Evolutionary conservation across 2,113 vertebrate species (phyloP).

Genomic region (Holacanthus passer): DNA sequence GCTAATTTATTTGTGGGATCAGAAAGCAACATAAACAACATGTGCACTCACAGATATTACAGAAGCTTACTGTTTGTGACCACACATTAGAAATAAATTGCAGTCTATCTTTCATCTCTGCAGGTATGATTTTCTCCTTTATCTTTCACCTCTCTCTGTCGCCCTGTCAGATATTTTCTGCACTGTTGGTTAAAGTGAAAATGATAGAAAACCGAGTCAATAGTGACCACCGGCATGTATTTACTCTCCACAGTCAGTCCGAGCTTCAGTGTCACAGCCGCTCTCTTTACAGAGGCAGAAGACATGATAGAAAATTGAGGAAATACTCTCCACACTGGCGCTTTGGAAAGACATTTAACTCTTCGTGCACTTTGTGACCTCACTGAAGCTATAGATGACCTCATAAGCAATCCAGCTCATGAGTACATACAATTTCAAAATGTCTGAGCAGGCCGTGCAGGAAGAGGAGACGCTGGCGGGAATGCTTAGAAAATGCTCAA

Average conservation of each 20-base stretch:
- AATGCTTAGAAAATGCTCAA: conserved; percentile 9
- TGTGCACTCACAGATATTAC: background rate
- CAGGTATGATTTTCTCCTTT: background rate
- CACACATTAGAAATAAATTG: background rate
- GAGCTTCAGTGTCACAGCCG: background rate
- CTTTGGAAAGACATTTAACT: background rate
- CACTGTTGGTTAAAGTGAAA: conserved; percentile 27
- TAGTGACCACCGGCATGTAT: background rate
- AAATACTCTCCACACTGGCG: background rate
- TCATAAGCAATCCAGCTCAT: background rate
- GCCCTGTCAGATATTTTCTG: conserved; percentile 18
- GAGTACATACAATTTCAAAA: background rate
- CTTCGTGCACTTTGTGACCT: background rate
- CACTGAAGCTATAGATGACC: background rate
- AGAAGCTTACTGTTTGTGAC: background rate
- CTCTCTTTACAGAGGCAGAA: background rate
- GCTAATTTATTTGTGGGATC: background rate
- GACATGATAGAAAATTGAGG: background rate
- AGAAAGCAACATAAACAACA: background rate
- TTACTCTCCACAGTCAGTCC: background rate
- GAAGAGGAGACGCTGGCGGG: background rate
- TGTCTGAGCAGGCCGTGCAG: background rate
- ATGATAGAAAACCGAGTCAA: background rate
- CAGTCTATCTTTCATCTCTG: conserved; percentile 14
- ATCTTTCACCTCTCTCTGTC: conserved; percentile 6